Conservation (phyloP, 2,797 vertebrate species). For the Trichosurus vulpecula region DNA sequence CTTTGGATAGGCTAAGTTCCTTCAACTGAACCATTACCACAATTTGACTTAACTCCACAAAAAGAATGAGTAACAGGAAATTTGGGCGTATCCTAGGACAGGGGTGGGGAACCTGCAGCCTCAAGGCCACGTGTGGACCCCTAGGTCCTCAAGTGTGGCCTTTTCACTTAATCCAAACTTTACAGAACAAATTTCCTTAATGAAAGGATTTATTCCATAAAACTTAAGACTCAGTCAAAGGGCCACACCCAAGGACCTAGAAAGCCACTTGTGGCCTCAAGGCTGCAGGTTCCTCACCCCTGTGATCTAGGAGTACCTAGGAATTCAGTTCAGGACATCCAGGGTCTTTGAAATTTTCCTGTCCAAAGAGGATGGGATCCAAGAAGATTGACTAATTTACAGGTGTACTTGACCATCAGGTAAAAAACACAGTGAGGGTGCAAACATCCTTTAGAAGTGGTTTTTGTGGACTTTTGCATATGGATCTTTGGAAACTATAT, state of each 20-base stretch:
- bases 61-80: background rate
- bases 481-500: background rate
- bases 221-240: too few relatives aligned
- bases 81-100: background rate
- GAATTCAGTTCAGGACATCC: slow-evolving; percentile 15
- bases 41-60: background rate
- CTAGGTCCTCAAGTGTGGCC: too few relatives aligned
- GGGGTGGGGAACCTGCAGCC: too few relatives aligned
- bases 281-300: too few relatives aligned
- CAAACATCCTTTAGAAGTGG: background rate
- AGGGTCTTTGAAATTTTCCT: background rate
- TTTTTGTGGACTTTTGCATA: background rate
- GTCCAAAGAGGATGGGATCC: background rate
- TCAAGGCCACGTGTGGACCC: too few relatives aligned
- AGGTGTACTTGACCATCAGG: background rate
- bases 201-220: too few relatives aligned
- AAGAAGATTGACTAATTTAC: background rate
- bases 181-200: too few relatives aligned
- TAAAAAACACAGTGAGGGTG: background rate
- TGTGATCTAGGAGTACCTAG: background rate
- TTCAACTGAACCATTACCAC: too few relatives aligned
- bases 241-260: too few relatives aligned
- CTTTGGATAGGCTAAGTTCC: background rate
- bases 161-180: too few relatives aligned
- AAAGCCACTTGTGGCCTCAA: too few relatives aligned